A percentile compares a stretch with the other conserved stretches of the same genome.
phyloP scores from a whole-genome alignment of 2,113 vertebrate species.

The Hassar affinis region DNA sequence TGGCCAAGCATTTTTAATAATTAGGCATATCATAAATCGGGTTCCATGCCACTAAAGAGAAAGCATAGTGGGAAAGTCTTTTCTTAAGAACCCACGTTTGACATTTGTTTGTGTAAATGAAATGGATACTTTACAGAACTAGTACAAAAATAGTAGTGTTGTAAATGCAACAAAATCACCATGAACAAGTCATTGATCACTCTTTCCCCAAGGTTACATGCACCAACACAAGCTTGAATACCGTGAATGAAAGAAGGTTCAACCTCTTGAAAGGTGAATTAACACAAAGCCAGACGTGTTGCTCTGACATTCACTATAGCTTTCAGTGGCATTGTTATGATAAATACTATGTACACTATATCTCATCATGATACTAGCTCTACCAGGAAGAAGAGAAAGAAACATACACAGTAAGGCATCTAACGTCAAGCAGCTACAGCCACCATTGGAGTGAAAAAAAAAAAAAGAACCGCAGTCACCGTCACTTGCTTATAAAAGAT shows the following conservation, averaged over 20 bases:
- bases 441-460: constrained; percentile 61
- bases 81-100: neutral
- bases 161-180: constrained; percentile 35
- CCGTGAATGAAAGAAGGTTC: constrained; percentile 6
- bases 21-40: neutral
- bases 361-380: constrained; percentile 61
- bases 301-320: constrained; percentile 22
- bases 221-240: constrained; percentile 2
- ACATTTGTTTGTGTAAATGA: constrained; percentile 22
- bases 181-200: constrained; percentile 15
- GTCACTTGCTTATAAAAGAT: constrained; percentile 68
- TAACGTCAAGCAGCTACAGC: constrained; percentile 71
- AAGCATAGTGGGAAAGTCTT: neutral
- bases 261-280: constrained; percentile 9
- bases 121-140: constrained; percentile 37
- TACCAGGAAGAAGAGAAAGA: constrained; percentile 52
- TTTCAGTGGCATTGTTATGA: constrained; percentile 48
- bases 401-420: constrained; percentile 74
- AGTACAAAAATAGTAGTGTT: constrained; percentile 49
- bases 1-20: neutral
- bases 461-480: constrained; percentile 68
- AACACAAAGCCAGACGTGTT: constrained; percentile 15
- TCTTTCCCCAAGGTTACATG: constrained; percentile 19
- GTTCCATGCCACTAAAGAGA: neutral
- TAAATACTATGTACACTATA: constrained; percentile 73